Base-by-base conservation (phyloP, 1,140 invertebrate genomes). In the Atta colombica region DNA sequence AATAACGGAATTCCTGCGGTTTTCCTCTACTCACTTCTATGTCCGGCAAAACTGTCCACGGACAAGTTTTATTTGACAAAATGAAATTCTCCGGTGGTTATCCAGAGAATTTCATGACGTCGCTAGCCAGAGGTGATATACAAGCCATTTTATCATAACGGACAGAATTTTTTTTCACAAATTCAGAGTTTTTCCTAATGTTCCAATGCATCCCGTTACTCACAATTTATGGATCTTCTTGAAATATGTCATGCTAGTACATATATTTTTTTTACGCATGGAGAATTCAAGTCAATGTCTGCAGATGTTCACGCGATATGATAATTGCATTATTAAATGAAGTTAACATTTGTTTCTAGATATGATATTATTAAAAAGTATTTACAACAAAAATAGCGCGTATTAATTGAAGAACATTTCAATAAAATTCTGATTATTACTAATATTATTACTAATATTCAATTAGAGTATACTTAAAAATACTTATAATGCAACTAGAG, bases 21-120 rank as follows among this genome's bases (percentile, higher is more conserved):
- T 84, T 84, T 63, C 45, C 25, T 58, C 25, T 35, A 49, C 80
- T 72, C 53, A n/a, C 45, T 82, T 25, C 51, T 82, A 39, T 21
- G 80, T 84, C 69, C 80, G 80, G 69, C 69, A 25, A 74, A 61
- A 74, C 55, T 74, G 80, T 61, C 80, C 55, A 69, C 45, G 69
- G 14, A 49, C 80, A 63, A 84, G 69, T 84, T 80, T 78, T 68
- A 84, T 85, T 72, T 61, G 88, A 84, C 85, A 87, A 89, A 90
- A 90, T 89, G 78, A 89, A 89, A 89, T 89, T 89, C 87, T 81
- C 82, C 74, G 82, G 82, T 69, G 82, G 85, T 89, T 84, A 84
- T 88, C 68, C 55, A 25, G 87, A 75, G 82, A 88, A 86, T 88
- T 85, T 88, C 66, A 61, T 55, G 75, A 74, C 31, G 16, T 31